phyloP scores from a whole-genome alignment of 1,140 invertebrate species.

The Phthorimaea operculella region DNA sequence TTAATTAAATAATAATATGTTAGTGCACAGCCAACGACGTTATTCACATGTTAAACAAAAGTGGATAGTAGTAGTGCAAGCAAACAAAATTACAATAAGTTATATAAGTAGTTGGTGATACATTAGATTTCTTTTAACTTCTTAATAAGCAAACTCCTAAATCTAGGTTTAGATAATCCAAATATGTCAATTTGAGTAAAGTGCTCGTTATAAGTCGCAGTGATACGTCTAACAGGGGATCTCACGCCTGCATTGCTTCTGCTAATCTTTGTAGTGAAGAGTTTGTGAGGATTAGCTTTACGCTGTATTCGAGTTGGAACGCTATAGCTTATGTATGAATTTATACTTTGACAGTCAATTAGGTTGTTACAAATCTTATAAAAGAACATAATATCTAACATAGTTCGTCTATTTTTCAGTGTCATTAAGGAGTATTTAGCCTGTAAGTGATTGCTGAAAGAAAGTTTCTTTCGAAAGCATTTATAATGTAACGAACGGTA shows the following conservation, averaged over 20 bases:
- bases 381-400: background rate
- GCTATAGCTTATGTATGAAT: background rate
- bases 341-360: background rate
- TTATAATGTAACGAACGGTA: slow-evolving; percentile 11
- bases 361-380: background rate
- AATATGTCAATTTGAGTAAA: background rate
- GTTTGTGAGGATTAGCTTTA: background rate
- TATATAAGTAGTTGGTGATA: background rate
- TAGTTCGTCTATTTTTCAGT: background rate
- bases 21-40: slow-evolving; percentile 2
- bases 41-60: slow-evolving; percentile 1
- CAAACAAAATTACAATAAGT: background rate
- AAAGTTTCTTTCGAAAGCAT: slow-evolving; percentile 3
- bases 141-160: background rate
- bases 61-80: background rate
- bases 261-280: background rate
- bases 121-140: background rate
- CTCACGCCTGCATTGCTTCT: background rate
- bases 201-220: background rate
- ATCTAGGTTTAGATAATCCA: background rate
- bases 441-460: background rate
- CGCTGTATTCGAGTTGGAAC: background rate
- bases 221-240: background rate
- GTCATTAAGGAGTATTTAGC: background rate
- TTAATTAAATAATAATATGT: slow-evolving; percentile 2